A percentile compares a stretch with the other conserved stretches of the same genome.
phyloP scores from a whole-genome alignment of 1,140 invertebrate genomes.

The Hylaeus anthracinus region DNA sequence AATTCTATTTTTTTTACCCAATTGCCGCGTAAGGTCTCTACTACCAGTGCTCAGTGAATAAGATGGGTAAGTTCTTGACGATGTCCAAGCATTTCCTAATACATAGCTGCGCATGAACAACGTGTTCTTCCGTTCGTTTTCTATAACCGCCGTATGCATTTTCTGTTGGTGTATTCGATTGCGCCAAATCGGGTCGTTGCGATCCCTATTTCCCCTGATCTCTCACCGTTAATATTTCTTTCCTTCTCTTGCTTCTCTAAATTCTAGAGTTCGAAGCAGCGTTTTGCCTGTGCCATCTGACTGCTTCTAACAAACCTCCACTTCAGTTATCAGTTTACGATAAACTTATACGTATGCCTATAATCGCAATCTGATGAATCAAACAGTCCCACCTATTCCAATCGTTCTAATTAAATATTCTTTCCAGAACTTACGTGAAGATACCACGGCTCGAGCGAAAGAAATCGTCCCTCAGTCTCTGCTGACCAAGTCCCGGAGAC shows the following conservation, averaged over 20 bases:
- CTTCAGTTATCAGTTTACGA: not conserved
- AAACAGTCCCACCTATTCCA: no score
- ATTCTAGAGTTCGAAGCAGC: constrained; percentile 4
- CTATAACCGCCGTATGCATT: not conserved
- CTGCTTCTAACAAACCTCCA: not conserved
- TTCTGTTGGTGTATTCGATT: no score
- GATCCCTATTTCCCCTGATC: not conserved
- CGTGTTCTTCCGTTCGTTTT: not conserved
- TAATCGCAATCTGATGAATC: no score
- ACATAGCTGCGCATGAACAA: constrained; percentile 41
- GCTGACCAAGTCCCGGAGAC: constrained; percentile 54
- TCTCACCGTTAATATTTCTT: not conserved
- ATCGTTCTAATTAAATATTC: not conserved
- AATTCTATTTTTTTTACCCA: constrained; percentile 74
- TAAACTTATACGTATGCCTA: no score
- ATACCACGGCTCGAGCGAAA: constrained; percentile 69
- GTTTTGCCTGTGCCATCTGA: not conserved
- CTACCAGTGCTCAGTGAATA: constrained; percentile 90
- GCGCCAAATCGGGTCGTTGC: no score
- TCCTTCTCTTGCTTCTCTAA: not conserved
- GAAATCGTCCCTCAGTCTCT: constrained; percentile 69
- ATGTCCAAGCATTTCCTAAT: constrained; percentile 15
- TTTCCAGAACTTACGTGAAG: constrained; percentile 73
- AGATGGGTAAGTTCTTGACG: constrained; percentile 77
- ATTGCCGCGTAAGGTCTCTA: constrained; percentile 84